Conservation (phyloP, 2,888 invertebrate genomes). For the Julus scandinavius region DNA sequence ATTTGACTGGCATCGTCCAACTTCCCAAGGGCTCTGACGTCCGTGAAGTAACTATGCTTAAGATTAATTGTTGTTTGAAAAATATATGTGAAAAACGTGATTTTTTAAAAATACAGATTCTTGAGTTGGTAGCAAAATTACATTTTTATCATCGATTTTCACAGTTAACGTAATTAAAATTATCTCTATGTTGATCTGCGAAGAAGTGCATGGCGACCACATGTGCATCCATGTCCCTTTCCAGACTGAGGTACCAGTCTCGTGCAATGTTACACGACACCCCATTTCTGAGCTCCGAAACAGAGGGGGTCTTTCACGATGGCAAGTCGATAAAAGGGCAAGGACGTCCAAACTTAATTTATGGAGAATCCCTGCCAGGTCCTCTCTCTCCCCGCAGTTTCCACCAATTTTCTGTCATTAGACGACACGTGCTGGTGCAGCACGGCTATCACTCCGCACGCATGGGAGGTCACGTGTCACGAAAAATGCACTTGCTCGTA, state of each 20-base stretch:
- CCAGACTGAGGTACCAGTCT: background rate
- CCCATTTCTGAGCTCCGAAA: background rate
- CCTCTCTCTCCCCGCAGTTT: background rate
- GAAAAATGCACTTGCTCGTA: background rate
- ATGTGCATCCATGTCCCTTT: background rate
- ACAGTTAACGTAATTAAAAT: too few species aligned
- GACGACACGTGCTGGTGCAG: background rate
- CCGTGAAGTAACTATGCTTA: too few species aligned
- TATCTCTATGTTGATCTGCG: too few species aligned
- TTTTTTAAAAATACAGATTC: too few species aligned
- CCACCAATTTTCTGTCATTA: background rate
- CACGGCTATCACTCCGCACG: background rate
- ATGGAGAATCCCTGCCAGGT: background rate
- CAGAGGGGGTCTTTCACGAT: background rate
- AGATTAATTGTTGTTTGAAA: too few species aligned
- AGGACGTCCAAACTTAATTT: background rate
- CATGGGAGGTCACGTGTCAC: background rate
- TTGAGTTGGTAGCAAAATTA: too few species aligned
- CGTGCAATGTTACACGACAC: background rate
- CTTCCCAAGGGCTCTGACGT: too few species aligned
- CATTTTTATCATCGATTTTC: too few species aligned
- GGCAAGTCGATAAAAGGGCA: background rate
- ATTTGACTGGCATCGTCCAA: too few species aligned
- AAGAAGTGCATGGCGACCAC: background rate
- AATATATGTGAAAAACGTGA: too few species aligned